Evolutionary conservation across 92 coral and sea anemone species (phyloP).

Genomic region (Scolanthus callimorphus): DNA sequence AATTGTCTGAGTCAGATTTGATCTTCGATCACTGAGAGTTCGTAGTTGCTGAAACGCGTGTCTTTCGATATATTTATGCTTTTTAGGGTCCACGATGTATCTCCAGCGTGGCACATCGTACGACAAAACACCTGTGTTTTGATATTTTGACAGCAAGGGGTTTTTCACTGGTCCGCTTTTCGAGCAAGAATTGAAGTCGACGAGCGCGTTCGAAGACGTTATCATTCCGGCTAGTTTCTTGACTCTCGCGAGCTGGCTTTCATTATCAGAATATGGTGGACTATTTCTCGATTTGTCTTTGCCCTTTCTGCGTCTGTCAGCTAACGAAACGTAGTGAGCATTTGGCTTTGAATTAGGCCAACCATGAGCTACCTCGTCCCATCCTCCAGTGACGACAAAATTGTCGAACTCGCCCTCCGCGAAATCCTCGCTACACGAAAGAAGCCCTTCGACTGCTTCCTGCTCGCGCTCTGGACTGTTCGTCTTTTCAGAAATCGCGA

Average conservation of each 20-base stretch:
- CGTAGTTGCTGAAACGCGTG: slow-evolving; percentile 60
- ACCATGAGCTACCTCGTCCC: slow-evolving; percentile 79
- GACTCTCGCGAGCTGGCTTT: slow-evolving; percentile 67
- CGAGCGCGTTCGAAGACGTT: slow-evolving; percentile 53
- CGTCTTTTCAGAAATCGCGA: background rate
- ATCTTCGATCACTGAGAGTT: slow-evolving; percentile 32
- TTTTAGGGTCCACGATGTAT: slow-evolving; percentile 85
- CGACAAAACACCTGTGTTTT: slow-evolving; percentile 87
- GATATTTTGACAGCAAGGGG: slow-evolving; percentile 44
- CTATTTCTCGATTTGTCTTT: slow-evolving; percentile 61
- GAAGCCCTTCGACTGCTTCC: slow-evolving; percentile 38
- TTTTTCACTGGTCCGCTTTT: slow-evolving; percentile 28
- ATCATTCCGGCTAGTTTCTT: slow-evolving; percentile 79
- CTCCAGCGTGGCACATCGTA: slow-evolving; percentile 96
- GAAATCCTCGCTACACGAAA: slow-evolving; percentile 39
- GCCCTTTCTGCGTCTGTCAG: slow-evolving; percentile 65
- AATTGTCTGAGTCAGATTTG: slow-evolving; percentile 45
- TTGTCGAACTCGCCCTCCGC: slow-evolving; percentile 42
- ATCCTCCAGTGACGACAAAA: slow-evolving; percentile 50
- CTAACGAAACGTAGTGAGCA: slow-evolving; percentile 48
- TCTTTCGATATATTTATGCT: slow-evolving; percentile 68
- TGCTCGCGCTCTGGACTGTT: slow-evolving; percentile 1
- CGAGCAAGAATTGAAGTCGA: slow-evolving; percentile 17
- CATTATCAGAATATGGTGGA: slow-evolving; percentile 44
- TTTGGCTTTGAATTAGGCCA: slow-evolving; percentile 71